Base-by-base conservation (phyloP, 2,797 vertebrate genomes). In the Brachyrhaphis roseni region DNA sequence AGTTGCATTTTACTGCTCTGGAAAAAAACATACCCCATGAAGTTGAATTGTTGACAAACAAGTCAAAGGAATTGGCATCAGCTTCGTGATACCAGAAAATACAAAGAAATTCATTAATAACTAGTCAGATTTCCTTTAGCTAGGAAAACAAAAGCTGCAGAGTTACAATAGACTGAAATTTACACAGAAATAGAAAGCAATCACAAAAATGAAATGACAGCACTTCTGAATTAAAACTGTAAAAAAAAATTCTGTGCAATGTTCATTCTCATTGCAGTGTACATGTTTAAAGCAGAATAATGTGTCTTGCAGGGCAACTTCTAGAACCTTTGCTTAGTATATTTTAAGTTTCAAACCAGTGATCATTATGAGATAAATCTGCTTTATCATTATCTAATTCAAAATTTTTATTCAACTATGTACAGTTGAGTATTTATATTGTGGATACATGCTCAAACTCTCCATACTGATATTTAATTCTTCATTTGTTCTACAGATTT, bases 1-100 rank as follows among this genome's bases (percentile, higher is more conserved):
- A 7, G 79, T 16, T 62, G 57, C 28, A 64, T 31, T 18, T 82
- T 76, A 55, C 86, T 82, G 83, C 16, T 28, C 23, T 64, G 57
- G 41, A 28, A 4, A 26, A 78, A 6, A 18, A 82, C 13, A 46
- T 47, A 47, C 46, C 77, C 73, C 71, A 36, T 57, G 47, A 72
- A 80, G 68, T 41, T 73, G 45, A 86, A 85, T 84, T 90, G 85
- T 90, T 85, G 95, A 95, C 93, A 95, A 95, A 95, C 93, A 93
- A n/a, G 82, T 82, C 73, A 77, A 82, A 82, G 16, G 47, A 46
- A 55, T 41, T 36, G 43, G 12, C 72, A 64, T 74, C 36, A 74
- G 26, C 28, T 66, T 62, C 45, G 64, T 68, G 0, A 20, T 41
- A 41, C 5, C 57, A 49, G 36, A 57, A 72, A 18, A 41, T 0